Conservation (phyloP, 2,888 invertebrate species). For the Neoaliturus tenellus region DNA sequence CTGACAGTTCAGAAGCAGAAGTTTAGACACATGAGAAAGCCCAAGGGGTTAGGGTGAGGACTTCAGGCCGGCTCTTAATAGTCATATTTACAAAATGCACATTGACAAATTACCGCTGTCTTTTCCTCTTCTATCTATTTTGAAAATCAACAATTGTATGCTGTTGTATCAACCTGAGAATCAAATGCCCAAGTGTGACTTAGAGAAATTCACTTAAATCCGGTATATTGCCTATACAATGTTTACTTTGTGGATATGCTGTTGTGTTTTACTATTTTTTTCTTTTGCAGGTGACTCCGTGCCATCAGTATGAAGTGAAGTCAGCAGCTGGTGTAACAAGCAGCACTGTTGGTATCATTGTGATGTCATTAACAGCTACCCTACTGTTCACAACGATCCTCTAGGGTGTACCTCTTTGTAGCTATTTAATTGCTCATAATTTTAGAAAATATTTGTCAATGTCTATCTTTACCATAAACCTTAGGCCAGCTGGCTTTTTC, state of each 20-base stretch:
- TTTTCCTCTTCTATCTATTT: too few relatives aligned
- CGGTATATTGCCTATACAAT: too few relatives aligned
- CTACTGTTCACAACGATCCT: background rate
- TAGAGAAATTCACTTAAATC: too few relatives aligned
- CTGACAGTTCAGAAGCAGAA: too few relatives aligned
- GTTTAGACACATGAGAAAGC: too few relatives aligned
- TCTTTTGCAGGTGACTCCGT: background rate
- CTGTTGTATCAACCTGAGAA: too few relatives aligned
- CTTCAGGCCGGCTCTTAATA: too few relatives aligned
- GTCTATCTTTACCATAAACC: background rate
- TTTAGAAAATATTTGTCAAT: background rate
- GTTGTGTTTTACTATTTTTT: background rate
- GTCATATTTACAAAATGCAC: too few relatives aligned
- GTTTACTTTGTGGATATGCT: background rate
- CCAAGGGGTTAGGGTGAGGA: too few relatives aligned
- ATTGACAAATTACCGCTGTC: too few relatives aligned
- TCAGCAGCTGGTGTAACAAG: background rate
- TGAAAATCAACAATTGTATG: too few relatives aligned
- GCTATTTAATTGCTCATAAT: background rate
- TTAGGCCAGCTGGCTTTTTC: background rate
- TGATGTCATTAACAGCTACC: background rate
- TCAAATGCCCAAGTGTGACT: too few relatives aligned
- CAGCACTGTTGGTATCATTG: background rate
- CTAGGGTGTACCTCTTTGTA: background rate
- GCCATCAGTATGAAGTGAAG: slow-evolving; percentile 14